A percentile compares a stretch with the other conserved stretches of the same genome.
phyloP scores from a whole-genome alignment of 2,797 vertebrate genomes.

The Erethizon dorsatum region DNA sequence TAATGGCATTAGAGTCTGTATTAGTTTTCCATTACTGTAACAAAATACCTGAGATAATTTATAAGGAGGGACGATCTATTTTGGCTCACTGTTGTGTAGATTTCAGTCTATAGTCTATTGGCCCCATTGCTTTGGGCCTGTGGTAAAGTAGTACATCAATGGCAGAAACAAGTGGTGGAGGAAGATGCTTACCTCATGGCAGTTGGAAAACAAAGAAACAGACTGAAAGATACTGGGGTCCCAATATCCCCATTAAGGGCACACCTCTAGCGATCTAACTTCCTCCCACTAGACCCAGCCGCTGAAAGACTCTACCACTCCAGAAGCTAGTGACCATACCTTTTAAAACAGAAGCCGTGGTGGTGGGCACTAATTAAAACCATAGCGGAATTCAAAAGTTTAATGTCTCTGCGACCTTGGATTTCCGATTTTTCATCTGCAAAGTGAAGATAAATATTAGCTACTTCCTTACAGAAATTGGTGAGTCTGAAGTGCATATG shows the following conservation, averaged over 20 bases:
- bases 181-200: not conserved
- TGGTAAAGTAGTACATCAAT: not conserved
- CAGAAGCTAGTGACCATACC: too few species aligned
- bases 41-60: not conserved
- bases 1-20: not conserved
- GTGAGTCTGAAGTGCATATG: not conserved
- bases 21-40: not conserved
- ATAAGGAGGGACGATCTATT: not conserved
- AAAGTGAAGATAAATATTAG: not conserved
- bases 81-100: not conserved
- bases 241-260: not conserved
- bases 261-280: not conserved
- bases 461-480: not conserved
- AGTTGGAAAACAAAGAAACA: not conserved
- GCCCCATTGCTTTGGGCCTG: not conserved
- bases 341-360: not conserved
- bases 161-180: not conserved
- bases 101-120: not conserved
- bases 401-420: slow-evolving; percentile 11
- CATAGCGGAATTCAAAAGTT: not conserved
- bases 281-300: not conserved
- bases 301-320: not conserved
- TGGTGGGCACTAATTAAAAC: not conserved
- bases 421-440: slow-evolving; percentile 9
- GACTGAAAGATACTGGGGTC: not conserved